Conservation (phyloP, 2,113 vertebrate genomes). For the Cygnus buccinator region DNA sequence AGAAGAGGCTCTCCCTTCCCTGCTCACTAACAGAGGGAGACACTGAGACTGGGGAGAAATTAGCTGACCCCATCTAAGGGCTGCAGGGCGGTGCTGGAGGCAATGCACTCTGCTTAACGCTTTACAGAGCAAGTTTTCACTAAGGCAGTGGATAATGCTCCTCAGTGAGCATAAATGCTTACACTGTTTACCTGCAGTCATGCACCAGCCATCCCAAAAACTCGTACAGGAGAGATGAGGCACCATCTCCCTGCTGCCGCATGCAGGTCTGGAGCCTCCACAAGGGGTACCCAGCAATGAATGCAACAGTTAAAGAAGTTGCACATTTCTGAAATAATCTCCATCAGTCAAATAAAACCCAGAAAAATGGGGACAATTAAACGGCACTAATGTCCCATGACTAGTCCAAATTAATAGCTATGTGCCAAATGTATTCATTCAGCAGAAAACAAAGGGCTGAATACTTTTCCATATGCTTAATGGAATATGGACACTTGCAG, state of each 20-base stretch:
- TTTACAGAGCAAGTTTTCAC: background rate
- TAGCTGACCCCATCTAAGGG: background rate
- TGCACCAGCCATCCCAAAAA: background rate
- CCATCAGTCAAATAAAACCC: background rate
- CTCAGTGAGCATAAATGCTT: background rate
- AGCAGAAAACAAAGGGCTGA: slow-evolving; percentile 44
- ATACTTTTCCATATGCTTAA: slow-evolving; percentile 55
- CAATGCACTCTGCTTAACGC: background rate
- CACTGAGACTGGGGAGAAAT: background rate
- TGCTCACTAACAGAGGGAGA: background rate
- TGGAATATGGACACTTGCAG: slow-evolving; percentile 38
- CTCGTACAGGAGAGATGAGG: accelerated
- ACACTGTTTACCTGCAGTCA: background rate
- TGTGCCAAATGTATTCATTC: slow-evolving; percentile 48
- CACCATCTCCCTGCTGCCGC: accelerated
- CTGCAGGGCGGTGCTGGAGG: background rate
- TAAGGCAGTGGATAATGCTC: background rate
- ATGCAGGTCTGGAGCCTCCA: background rate
- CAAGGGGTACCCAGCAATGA: background rate
- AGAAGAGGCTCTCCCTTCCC: background rate
- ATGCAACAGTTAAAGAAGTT: slow-evolving; percentile 8
- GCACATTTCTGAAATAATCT: slow-evolving; percentile 32
- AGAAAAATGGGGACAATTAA: slow-evolving; percentile 52
- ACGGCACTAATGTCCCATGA: slow-evolving; percentile 39
- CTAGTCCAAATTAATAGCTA: slow-evolving; percentile 51